These are phyloP conservation scores for Furcifer pardalis DNA, from an alignment of 2,797 vertebrate genomes.

Conservation along the genomic window DNA sequence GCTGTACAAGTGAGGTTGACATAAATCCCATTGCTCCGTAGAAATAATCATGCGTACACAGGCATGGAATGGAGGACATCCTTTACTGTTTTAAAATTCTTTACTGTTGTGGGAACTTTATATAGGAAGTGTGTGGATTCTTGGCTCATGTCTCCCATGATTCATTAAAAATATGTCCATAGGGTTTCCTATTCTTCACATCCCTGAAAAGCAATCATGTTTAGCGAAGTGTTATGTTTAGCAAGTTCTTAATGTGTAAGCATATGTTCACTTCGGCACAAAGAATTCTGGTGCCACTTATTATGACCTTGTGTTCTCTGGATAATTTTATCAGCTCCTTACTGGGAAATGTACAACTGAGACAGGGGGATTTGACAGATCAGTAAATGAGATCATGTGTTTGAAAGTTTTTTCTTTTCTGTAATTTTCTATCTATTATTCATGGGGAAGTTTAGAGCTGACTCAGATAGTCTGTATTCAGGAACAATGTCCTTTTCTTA, in stretches of 20 bases:
- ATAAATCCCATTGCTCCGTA: not conserved
- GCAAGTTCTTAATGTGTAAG: not conserved
- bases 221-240: not conserved
- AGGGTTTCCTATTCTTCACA: not conserved
- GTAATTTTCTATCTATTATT: constrained; percentile 23
- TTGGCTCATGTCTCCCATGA: not conserved
- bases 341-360: constrained; percentile 18
- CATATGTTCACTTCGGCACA: not conserved
- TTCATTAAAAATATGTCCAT: not conserved
- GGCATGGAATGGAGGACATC: not conserved
- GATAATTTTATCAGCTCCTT: not conserved
- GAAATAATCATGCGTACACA: not conserved
- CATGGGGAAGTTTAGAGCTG: constrained; percentile 12
- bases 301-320: constrained; percentile 17
- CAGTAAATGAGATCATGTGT: not conserved
- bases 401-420: constrained; percentile 3
- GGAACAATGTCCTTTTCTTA: not conserved
- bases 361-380: not conserved
- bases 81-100: not conserved
- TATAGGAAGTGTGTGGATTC: not conserved
- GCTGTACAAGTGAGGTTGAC: not conserved
- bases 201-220: not conserved
- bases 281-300: not conserved
- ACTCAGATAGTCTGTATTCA: constrained; percentile 9
- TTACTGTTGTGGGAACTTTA: not conserved